Evolutionary conservation across 2,888 invertebrate species (phyloP), one percentile per base, ranked within the genome.

Genomic region (Pilophorus perplexus): DNA sequence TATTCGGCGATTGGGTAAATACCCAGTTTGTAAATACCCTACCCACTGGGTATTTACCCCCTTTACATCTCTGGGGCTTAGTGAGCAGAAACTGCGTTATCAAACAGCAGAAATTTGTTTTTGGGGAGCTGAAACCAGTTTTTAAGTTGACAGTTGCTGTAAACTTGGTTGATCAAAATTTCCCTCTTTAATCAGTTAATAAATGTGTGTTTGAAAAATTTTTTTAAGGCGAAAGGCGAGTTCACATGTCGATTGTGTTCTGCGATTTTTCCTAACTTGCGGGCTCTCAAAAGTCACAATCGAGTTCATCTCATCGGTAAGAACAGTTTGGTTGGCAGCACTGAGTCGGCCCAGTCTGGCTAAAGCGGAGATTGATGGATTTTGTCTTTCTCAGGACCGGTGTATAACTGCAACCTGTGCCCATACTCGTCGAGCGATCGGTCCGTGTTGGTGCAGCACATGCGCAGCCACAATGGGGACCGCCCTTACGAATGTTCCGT

Each of bases 381-480:
- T 48, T 18, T 8, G 14, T 42, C 5, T 16, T 59, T 40, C 4
- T 83, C 86, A 0, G 88, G 89, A 1, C 54, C 64, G 3, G 42
- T 59, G 4, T 66, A 68, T 44, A 66, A 70, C 37, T 96, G 96
- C 80, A 93, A 93, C 76, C 90, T 94, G 86, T 96, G 96, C 72
- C 87, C 89, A 1, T 94, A 92, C 77, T 86, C 88, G 1, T 89
- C 90, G 71, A 82, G 89, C 38, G 96, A 96, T 76, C 95, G 95
- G 77, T 90, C 52, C 2, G 27, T 52, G 5, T 52, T 64, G 55
- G 88, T 92, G 6, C 85, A 94, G 18, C 96, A 96, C 75, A 88
- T 96, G 84, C 83, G 95, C 44, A 92, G 92, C 0, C 96, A 96
- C 78, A 96, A 94, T 75, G 96, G 96, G 0, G 95, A 96, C 74